phyloP scores from a whole-genome alignment of 1,140 invertebrate genomes.

The Maconellicoccus hirsutus region DNA sequence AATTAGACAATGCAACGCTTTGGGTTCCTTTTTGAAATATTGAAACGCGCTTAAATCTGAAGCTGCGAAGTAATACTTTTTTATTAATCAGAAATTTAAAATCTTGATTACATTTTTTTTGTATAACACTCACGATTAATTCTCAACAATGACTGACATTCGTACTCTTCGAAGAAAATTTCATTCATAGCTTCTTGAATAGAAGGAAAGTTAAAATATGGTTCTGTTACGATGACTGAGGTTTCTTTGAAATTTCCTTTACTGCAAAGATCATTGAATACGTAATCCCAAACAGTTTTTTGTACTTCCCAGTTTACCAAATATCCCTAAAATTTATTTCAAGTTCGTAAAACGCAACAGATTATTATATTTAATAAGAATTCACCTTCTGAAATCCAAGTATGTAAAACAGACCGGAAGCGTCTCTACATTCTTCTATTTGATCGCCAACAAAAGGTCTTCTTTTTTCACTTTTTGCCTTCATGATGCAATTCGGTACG shows the following conservation, averaged over 20 bases:
- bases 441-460: slow-evolving; percentile 87
- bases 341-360: neutral
- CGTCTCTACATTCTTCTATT: slow-evolving; percentile 90
- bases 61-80: slow-evolving; percentile 39
- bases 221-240: slow-evolving; percentile 84
- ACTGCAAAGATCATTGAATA: slow-evolving; percentile 81
- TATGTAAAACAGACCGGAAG: slow-evolving; percentile 87
- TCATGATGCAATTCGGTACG: slow-evolving; percentile 94
- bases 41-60: slow-evolving; percentile 42
- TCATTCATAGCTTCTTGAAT: slow-evolving; percentile 89
- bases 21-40: slow-evolving; percentile 40
- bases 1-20: slow-evolving; percentile 62
- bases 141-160: slow-evolving; percentile 70
- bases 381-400: slow-evolving; percentile 79
- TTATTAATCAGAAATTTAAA: slow-evolving; percentile 12
- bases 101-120: neutral
- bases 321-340: slow-evolving; percentile 50
- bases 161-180: slow-evolving; percentile 96
- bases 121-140: slow-evolving; percentile 49
- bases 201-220: slow-evolving; percentile 83
- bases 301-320: slow-evolving; percentile 91
- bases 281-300: slow-evolving; percentile 92
- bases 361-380: too few relatives aligned
- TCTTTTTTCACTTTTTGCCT: slow-evolving; percentile 89
- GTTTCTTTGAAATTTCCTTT: slow-evolving; percentile 63